Evolutionary conservation across 2,797 vertebrate species (phyloP).

Genomic region (Ciconia nigra): DNA sequence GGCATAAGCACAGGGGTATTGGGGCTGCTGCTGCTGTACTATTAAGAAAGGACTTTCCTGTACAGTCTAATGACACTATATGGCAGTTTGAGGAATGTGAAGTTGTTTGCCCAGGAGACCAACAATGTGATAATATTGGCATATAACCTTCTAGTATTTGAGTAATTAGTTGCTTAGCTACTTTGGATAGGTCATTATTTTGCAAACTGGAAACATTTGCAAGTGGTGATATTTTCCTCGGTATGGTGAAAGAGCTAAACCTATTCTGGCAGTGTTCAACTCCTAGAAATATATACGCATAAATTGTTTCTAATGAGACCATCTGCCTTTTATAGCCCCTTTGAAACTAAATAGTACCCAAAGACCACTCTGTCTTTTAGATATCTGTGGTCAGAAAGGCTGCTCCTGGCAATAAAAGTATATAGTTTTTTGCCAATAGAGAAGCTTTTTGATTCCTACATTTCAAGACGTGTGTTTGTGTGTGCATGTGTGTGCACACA

Average conservation of each 20-base stretch:
- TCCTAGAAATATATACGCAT: slow-evolving; percentile 84
- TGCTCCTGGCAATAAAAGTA: slow-evolving; percentile 26
- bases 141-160: slow-evolving; percentile 79
- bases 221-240: slow-evolving; percentile 79
- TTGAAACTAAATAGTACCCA: slow-evolving; percentile 79
- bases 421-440: neutral
- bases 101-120: slow-evolving; percentile 70
- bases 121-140: slow-evolving; percentile 77
- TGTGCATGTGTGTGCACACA: rapidly evolving
- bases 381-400: slow-evolving; percentile 74
- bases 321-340: slow-evolving; percentile 84
- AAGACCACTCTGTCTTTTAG: slow-evolving; percentile 81
- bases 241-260: slow-evolving; percentile 76
- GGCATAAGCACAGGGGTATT: slow-evolving; percentile 64
- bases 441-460: slow-evolving; percentile 27
- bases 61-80: slow-evolving; percentile 62
- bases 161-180: slow-evolving; percentile 82
- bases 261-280: slow-evolving; percentile 77
- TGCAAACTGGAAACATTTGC: slow-evolving; percentile 81
- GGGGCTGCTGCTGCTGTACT: slow-evolving; percentile 36
- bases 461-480: neutral
- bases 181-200: slow-evolving; percentile 81
- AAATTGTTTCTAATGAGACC: slow-evolving; percentile 85
- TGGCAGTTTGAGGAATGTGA: slow-evolving; percentile 71
- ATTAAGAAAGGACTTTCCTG: slow-evolving; percentile 59